Percentiles rank a stretch among this genome's conserved stretches.
These are phyloP conservation scores for Danionella dracula DNA, from an alignment of 2,797 vertebrate genomes.

Conservation along the genomic window DNA sequence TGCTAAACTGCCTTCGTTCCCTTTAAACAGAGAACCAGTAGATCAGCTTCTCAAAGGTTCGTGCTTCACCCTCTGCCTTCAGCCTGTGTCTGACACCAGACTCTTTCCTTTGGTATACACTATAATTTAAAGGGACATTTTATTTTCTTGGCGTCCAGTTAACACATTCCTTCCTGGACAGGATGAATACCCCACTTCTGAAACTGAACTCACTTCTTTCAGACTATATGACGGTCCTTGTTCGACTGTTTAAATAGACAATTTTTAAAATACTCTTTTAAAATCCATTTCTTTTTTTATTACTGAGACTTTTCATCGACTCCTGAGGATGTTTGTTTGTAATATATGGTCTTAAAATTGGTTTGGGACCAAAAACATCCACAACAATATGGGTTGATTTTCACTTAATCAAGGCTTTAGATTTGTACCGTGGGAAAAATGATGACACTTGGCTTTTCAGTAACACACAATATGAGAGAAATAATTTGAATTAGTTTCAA, in stretches of 20 bases:
- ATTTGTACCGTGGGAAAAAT: too few relatives aligned
- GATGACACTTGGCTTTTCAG: too few relatives aligned
- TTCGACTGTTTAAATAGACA: not conserved
- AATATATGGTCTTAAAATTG: not conserved
- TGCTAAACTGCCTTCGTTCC: too few relatives aligned
- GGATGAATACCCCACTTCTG: not conserved
- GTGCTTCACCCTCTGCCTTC: too few relatives aligned
- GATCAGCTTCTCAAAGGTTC: too few relatives aligned
- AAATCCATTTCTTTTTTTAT: too few relatives aligned
- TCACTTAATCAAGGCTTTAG: too few relatives aligned
- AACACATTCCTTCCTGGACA: constrained; percentile 31
- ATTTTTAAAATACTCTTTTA: not conserved
- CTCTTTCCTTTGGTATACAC: not conserved
- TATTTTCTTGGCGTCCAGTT: constrained; percentile 4
- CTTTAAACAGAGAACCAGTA: too few relatives aligned
- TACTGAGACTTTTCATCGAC: not conserved
- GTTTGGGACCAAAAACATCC: not conserved
- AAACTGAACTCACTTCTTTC: constrained; percentile 19
- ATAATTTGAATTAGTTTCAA: too few relatives aligned
- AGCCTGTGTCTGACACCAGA: not conserved
- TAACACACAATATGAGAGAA: too few relatives aligned
- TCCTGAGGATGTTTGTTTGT: not conserved
- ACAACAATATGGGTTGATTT: too few relatives aligned
- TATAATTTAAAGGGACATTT: not conserved
- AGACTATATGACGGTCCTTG: not conserved